Percentiles rank a stretch among this genome's conserved stretches.
These are phyloP conservation scores for Eudorcas thomsonii DNA, from an alignment of 2,113 vertebrate genomes.

Conservation along the genomic window DNA sequence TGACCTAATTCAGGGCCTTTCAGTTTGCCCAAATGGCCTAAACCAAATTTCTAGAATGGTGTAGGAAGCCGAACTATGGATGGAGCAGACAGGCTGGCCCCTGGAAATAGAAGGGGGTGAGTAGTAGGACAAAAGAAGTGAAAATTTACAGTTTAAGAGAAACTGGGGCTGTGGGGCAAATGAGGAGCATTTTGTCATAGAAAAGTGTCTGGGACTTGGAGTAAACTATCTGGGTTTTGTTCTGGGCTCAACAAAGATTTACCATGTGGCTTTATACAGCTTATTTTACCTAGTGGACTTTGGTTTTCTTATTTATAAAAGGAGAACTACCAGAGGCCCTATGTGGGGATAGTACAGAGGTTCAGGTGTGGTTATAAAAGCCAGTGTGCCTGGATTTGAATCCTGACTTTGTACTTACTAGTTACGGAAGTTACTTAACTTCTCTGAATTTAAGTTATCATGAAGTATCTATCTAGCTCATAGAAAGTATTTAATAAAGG, in stretches of 20 bases:
- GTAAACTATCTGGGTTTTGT: background rate
- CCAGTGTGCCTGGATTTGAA: background rate
- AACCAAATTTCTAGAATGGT: background rate
- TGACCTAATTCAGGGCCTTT: background rate
- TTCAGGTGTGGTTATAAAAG: background rate
- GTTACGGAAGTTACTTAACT: background rate
- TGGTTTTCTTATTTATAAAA: background rate
- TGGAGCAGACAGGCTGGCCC: background rate
- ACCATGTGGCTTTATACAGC: background rate
- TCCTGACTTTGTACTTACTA: background rate
- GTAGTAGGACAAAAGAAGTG: background rate
- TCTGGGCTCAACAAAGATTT: background rate
- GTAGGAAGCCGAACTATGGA: background rate
- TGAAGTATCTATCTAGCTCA: background rate
- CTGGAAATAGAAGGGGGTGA: background rate
- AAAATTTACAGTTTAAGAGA: background rate
- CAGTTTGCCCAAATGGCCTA: background rate
- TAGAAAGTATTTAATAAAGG: background rate
- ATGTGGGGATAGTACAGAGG: background rate
- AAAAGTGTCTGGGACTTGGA: background rate
- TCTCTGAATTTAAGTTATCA: background rate
- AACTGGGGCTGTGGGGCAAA: background rate
- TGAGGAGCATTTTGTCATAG: background rate
- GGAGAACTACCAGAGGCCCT: background rate
- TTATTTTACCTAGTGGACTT: background rate